Base-by-base conservation (phyloP, 2,888 invertebrate species). In the Xylota segnis region DNA sequence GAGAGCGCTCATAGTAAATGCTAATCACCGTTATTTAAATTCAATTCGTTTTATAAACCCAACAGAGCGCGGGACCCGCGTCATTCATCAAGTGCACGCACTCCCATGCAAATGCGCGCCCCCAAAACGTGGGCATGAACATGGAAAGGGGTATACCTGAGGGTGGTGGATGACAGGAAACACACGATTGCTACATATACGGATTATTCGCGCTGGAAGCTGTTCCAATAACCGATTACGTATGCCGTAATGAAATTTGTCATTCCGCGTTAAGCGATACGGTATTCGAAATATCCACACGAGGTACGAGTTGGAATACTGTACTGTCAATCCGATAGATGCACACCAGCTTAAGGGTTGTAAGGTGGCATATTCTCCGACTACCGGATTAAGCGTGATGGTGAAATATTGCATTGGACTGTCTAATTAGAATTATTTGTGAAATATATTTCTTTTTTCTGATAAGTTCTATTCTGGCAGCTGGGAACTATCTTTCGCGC, bases 141-240 rank as follows among this genome's bases (percentile, higher is more conserved):
- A n/a, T 7, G 16, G 7, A 50, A 29, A 12, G 10, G 16, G 4
- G 32, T 32, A 32, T 23, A 29, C 63, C 14, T 34, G 14, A 32
- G 61, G 43, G 27, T 61, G 52, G 23, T 7, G n/a, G 1, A 14
- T 16, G 27, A 7, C 58, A 27, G 4, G 9, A 65, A 40, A 32
- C 23, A 65, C 40, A 43, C 29, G 4, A 61, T 29, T 72, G 12
- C 59, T 32, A 16, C 61, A 61, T 72, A 70, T 50, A 23, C 54
- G 78, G 37, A 68, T 68, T 66, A 81, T 68, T 54, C 54, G 45
- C 54, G 37, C 61, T 75, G 50, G 50, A 76, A 76, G 65, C 82
- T 76, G 50, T 58, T 76, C 61, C 75, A 81, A 68, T 81, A 76
- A 76, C 65, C 76, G 76, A 79, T 70, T 59, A 65, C 34, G 70